A percentile compares a stretch with the other conserved stretches of the same genome.
phyloP scores from a whole-genome alignment of 2,888 invertebrate species.

The Ochropleura plecta region DNA sequence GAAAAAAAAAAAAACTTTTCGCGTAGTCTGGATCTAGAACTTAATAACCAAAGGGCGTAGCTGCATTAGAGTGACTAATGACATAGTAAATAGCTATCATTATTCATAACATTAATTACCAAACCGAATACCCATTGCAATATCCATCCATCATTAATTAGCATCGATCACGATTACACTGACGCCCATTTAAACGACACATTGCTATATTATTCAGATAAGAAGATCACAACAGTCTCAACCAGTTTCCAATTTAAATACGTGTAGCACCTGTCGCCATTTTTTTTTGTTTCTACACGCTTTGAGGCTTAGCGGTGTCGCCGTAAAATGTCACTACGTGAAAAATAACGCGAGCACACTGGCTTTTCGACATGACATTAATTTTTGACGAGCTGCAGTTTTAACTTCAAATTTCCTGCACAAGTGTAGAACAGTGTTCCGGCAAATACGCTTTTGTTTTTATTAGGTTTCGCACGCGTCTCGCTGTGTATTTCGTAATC shows the following conservation, averaged over 20 bases:
- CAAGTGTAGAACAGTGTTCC: conserved; percentile 31
- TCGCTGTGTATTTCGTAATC: conserved; percentile 15
- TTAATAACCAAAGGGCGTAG: background rate
- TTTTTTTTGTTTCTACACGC: conserved; percentile 35
- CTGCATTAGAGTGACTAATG: conserved; percentile 9
- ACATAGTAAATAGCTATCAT: conserved; percentile 32
- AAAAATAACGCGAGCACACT: conserved; percentile 30
- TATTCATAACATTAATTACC: conserved; percentile 55
- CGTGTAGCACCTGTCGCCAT: conserved; percentile 26
- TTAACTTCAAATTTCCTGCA: conserved; percentile 44
- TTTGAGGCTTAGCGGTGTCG: conserved; percentile 38
- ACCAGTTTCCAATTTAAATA: conserved; percentile 47
- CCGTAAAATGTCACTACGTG: conserved; percentile 27
- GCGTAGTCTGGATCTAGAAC: background rate
- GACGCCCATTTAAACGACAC: conserved; percentile 23
- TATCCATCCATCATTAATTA: conserved; percentile 52
- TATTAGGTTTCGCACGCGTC: conserved; percentile 31
- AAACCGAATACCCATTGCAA: conserved; percentile 31
- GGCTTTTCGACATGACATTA: conserved; percentile 45
- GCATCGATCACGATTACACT: conserved; percentile 44
- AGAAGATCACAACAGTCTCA: conserved; percentile 25
- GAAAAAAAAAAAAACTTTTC: background rate
- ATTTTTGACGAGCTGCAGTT: conserved; percentile 51
- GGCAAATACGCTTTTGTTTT: conserved; percentile 48
- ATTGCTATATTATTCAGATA: conserved; percentile 2